Conservation (phyloP, 2,797 vertebrate species). For the Tympanoctomys barrerae region DNA sequence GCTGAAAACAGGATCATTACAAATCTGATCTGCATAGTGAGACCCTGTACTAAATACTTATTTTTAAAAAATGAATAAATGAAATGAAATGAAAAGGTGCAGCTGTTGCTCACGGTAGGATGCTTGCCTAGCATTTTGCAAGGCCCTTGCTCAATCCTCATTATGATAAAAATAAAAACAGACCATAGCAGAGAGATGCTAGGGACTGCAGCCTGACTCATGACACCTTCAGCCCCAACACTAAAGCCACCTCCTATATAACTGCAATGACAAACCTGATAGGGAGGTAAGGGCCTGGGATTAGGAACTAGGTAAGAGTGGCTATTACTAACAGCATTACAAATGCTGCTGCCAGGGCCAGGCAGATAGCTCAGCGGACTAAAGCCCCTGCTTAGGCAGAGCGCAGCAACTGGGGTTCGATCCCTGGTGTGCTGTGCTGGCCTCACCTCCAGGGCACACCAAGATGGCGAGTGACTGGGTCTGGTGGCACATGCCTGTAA, state of each 20-base stretch:
- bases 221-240: not conserved
- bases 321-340: not conserved
- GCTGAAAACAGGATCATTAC: too few species aligned
- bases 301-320: not conserved
- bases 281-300: not conserved
- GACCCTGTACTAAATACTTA: too few species aligned
- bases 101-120: not conserved
- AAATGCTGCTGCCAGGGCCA: not conserved
- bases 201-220: not conserved
- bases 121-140: not conserved
- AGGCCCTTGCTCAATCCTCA: not conserved
- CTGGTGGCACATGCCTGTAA: too few species aligned
- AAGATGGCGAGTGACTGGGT: too few species aligned
- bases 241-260: not conserved
- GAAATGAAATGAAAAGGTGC: too few species aligned
- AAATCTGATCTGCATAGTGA: too few species aligned
- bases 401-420: too few species aligned
- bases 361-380: too few species aligned
- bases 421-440: too few species aligned
- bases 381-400: too few species aligned
- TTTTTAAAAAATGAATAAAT: too few species aligned
- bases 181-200: not conserved
- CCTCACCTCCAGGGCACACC: too few species aligned
- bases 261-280: accelerated
- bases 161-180: not conserved